Evolutionary conservation across 2,113 vertebrate genomes (phyloP).

Genomic region (Nothoprocta perdicaria): DNA sequence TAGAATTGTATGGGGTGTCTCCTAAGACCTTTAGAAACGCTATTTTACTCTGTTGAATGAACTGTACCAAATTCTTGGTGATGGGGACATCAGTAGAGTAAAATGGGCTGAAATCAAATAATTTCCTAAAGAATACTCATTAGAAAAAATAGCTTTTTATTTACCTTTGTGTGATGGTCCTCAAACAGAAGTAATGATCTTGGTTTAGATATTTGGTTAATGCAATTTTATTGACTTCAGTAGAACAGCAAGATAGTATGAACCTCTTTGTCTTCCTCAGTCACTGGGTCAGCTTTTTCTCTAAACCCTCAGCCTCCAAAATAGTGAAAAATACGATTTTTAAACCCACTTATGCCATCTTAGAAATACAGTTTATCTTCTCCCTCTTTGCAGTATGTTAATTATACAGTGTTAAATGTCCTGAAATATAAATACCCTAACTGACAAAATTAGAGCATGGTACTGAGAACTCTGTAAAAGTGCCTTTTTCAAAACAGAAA

Average conservation of each 20-base stretch:
- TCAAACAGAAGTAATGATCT: background rate
- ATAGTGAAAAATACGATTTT: background rate
- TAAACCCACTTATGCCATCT: background rate
- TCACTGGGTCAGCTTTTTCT: background rate
- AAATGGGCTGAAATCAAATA: background rate
- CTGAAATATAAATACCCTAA: background rate
- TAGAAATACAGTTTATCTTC: background rate
- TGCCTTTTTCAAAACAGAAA: background rate
- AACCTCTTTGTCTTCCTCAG: background rate
- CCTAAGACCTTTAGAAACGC: background rate
- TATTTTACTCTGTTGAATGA: background rate
- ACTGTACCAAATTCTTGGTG: background rate
- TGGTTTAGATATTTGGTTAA: background rate
- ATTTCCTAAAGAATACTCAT: background rate
- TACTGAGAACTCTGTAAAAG: rapidly evolving
- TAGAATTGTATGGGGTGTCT: background rate
- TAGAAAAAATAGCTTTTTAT: background rate
- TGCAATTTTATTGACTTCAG: background rate
- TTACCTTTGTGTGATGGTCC: background rate
- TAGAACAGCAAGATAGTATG: background rate
- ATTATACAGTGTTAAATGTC: background rate
- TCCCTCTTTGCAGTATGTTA: background rate
- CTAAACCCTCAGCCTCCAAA: background rate
- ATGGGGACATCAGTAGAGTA: rapidly evolving
- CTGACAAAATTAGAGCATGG: background rate